Percentiles rank a stretch among this genome's conserved stretches.
phyloP scores from a whole-genome alignment of 2,797 vertebrate species.

The Garrulus glandarius region DNA sequence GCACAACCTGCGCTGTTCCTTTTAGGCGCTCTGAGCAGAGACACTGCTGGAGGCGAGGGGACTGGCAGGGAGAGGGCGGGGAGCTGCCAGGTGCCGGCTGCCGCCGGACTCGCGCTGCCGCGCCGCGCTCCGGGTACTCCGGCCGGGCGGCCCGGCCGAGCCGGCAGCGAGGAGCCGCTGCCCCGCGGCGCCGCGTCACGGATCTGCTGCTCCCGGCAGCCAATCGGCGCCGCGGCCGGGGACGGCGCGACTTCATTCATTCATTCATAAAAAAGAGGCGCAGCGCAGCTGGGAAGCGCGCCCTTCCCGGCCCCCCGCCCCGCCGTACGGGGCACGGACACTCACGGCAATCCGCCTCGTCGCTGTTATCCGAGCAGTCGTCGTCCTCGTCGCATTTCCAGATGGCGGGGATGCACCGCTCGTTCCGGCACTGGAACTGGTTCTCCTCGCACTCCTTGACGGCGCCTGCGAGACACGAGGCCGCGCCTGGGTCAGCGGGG shows the following conservation, averaged over 20 bases:
- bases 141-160: not conserved
- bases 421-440: constrained; percentile 93
- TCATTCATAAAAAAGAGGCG: constrained; percentile 72
- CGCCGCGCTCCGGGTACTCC: not conserved
- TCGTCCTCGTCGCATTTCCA: constrained; percentile 97
- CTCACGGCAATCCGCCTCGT: constrained; percentile 97
- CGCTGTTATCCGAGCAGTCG: constrained; percentile 94
- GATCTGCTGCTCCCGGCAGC: constrained; percentile 71
- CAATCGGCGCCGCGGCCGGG: constrained; percentile 61
- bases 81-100: not conserved
- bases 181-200: constrained; percentile 29
- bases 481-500: constrained; percentile 1
- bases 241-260: constrained; percentile 75
- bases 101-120: not conserved
- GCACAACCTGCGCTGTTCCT: not conserved
- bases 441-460: constrained; percentile 86
- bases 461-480: constrained; percentile 30
- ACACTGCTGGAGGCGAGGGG: not conserved
- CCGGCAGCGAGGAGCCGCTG: not conserved
- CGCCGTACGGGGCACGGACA: constrained; percentile 29
- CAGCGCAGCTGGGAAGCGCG: not conserved
- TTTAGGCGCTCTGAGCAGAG: fast-evolving
- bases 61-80: not conserved
- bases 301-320: not conserved
- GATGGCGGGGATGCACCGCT: constrained; percentile 90